Conservation (phyloP, 2,113 vertebrate species). For the Melanotaenia duboulayi region DNA sequence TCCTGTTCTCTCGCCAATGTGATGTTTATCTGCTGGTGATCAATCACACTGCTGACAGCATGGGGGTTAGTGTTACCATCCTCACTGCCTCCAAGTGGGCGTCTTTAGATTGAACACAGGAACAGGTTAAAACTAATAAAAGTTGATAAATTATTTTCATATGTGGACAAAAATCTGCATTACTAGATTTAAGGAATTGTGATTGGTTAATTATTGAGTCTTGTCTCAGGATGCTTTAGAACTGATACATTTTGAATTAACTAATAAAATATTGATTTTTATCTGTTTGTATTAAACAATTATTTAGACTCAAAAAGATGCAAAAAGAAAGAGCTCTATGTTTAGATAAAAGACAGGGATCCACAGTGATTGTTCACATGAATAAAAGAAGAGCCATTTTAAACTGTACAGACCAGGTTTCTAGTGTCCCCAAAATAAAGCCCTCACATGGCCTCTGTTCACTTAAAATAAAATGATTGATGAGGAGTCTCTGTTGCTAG, state of each 20-base stretch:
- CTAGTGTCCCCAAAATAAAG: constrained; percentile 47
- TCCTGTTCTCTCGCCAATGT: constrained; percentile 76
- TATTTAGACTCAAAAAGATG: background rate
- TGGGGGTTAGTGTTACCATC: constrained; percentile 73
- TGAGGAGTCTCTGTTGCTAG: constrained; percentile 63
- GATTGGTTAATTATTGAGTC: background rate
- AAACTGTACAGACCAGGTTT: constrained; percentile 23
- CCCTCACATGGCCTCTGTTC: constrained; percentile 43
- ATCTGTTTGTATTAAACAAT: no score
- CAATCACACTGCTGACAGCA: constrained; percentile 79
- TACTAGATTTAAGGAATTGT: background rate
- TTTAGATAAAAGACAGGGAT: constrained; percentile 3
- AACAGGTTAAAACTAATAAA: constrained; percentile 45
- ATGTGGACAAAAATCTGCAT: background rate
- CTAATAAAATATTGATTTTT: no score
- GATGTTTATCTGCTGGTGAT: constrained; percentile 82
- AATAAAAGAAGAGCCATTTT: constrained; percentile 17
- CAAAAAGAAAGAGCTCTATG: background rate
- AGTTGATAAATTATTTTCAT: constrained; percentile 22
- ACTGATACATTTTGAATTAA: no score
- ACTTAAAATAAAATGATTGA: constrained; percentile 76
- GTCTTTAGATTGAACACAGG: constrained; percentile 28
- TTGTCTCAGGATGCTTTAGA: background rate
- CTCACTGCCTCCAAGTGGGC: constrained; percentile 48
- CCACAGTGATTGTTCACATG: constrained; percentile 9